Conservation (phyloP, 2,888 invertebrate genomes). For the Eubasilissa splendida region DNA sequence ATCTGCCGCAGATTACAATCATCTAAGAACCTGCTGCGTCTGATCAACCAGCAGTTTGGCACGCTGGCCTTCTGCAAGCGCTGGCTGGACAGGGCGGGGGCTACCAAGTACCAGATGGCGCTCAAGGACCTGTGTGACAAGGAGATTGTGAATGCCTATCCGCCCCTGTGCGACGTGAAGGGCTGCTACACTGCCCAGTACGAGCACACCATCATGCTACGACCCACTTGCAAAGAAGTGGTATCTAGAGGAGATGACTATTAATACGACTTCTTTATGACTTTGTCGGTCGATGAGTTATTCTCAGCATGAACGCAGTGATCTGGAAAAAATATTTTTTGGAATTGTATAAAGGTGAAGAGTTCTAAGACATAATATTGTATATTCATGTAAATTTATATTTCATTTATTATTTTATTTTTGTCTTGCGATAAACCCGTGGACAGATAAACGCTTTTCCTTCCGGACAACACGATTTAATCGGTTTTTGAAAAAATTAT, state of each 20-base stretch:
- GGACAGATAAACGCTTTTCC: too few relatives aligned
- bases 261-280: constrained; percentile 66
- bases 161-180: constrained; percentile 96
- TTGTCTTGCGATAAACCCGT: too few relatives aligned
- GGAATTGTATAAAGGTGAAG: too few relatives aligned
- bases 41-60: constrained; percentile 97
- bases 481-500: too few relatives aligned
- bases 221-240: constrained; percentile 99
- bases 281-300: too few relatives aligned
- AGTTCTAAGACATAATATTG: too few relatives aligned
- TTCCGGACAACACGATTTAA: too few relatives aligned
- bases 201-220: constrained; percentile 97
- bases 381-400: too few relatives aligned
- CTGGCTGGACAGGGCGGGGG: constrained; percentile 97
- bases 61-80: constrained; percentile 99
- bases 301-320: background rate
- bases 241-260: constrained; percentile 98
- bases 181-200: constrained; percentile 99
- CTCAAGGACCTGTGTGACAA: constrained; percentile 98
- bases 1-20: constrained; percentile 81
- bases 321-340: constrained; percentile 12
- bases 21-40: constrained; percentile 91
- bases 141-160: constrained; percentile 97
- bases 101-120: constrained; percentile 98
- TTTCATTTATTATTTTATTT: too few relatives aligned